A percentile compares a stretch with the other conserved stretches of the same genome.
Evolutionary conservation across 2,797 vertebrate species (phyloP).

Genomic region (Muraenolepis orangiensis): DNA sequence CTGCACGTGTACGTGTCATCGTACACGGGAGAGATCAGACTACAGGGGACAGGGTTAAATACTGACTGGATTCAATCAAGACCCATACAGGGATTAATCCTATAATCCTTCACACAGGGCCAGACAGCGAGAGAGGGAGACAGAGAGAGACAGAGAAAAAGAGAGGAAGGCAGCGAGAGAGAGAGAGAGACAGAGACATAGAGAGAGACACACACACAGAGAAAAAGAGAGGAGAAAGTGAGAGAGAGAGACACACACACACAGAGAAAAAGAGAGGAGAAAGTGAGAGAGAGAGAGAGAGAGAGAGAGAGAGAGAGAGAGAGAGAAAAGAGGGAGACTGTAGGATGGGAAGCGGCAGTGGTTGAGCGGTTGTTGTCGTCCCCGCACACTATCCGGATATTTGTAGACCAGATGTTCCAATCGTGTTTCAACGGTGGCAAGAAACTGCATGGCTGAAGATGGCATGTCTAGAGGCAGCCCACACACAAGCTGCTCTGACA

Average conservation of each 20-base stretch:
- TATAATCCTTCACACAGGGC: conserved; percentile 63
- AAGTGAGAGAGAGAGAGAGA: conserved; percentile 17
- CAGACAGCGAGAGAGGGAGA: conserved; percentile 32
- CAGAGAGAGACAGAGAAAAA: conserved; percentile 15
- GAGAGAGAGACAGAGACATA: conserved; percentile 20
- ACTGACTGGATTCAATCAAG: conserved; percentile 70
- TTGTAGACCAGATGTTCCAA: conserved; percentile 18
- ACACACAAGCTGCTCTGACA: conserved; percentile 18
- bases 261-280: conserved; percentile 19
- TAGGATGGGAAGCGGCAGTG: conserved; percentile 39
- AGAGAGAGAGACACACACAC: too few relatives aligned
- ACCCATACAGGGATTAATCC: conserved; percentile 65
- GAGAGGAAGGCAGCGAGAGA: conserved; percentile 28
- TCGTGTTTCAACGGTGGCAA: conserved; percentile 15
- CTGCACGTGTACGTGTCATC: conserved; percentile 45
- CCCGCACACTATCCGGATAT: neutral
- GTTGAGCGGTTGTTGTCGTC: conserved; percentile 29
- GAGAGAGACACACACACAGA: too few relatives aligned
- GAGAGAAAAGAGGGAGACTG: conserved; percentile 21
- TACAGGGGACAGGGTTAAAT: conserved; percentile 55
- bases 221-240: too few relatives aligned
- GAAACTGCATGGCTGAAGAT: conserved; percentile 23
- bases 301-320: neutral
- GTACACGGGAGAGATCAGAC: conserved; percentile 57
- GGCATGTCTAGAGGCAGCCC: neutral